Evolutionary conservation across 2,888 invertebrate genomes (phyloP).

Genomic region (Drosophila sordidula): DNA sequence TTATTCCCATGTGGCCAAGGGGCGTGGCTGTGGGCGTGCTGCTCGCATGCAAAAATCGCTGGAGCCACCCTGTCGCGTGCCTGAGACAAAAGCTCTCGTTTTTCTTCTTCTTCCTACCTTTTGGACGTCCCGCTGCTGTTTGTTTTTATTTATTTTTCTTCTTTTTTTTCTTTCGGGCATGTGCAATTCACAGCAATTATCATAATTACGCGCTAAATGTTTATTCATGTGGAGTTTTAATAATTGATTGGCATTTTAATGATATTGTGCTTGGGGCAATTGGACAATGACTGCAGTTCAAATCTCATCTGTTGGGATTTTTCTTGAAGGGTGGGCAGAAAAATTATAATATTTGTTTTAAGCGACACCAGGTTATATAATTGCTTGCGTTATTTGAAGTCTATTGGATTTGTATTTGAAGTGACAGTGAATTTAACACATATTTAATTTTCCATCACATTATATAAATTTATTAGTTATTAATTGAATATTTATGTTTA

Average conservation of each 20-base stretch:
- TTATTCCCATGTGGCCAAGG: conserved; percentile 58
- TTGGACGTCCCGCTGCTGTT: conserved; percentile 41
- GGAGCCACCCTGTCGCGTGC: conserved; percentile 40
- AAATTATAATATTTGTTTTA: background rate
- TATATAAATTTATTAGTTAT: too few species aligned
- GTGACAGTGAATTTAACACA: too few species aligned
- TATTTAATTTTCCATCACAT: too few species aligned
- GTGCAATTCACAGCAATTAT: conserved; percentile 49
- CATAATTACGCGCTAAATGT: conserved; percentile 38
- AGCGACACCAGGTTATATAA: background rate
- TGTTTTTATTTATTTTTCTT: conserved; percentile 25
- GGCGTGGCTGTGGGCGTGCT: conserved; percentile 33
- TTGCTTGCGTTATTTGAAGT: too few species aligned
- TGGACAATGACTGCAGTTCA: conserved; percentile 4
- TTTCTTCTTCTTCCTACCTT: conserved; percentile 12
- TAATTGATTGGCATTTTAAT: conserved; percentile 56
- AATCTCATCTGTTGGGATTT: conserved; percentile 7
- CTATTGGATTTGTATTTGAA: too few species aligned
- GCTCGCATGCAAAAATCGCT: conserved; percentile 27
- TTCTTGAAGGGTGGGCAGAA: background rate
- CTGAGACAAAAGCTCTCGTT: conserved; percentile 41
- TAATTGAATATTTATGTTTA: too few species aligned
- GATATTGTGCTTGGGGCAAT: conserved; percentile 23
- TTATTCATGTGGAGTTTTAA: conserved; percentile 39
- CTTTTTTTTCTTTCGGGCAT: conserved; percentile 26